Percentiles rank a stretch among this genome's conserved stretches.
phyloP scores from a whole-genome alignment of 1,140 invertebrate species.

The Doryteuthis pealeii region DNA sequence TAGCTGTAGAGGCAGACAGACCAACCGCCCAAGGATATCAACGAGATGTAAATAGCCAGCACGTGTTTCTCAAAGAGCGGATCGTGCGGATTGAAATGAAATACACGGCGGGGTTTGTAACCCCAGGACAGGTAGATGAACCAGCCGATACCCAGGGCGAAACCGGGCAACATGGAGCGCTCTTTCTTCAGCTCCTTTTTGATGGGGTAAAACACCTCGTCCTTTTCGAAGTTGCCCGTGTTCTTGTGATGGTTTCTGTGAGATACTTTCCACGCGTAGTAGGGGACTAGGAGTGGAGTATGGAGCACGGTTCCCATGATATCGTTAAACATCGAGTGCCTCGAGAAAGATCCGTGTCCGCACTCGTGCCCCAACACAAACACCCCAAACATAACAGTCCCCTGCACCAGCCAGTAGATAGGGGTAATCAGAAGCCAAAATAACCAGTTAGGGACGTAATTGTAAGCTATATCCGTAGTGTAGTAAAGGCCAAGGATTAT shows the following conservation, averaged over 20 bases:
- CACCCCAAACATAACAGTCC: conserved; percentile 50
- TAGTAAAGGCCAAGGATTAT: conserved; percentile 39
- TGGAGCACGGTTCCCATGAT: conserved; percentile 23
- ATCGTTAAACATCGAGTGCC: conserved; percentile 33
- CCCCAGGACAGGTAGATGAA: conserved; percentile 23
- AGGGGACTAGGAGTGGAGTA: conserved; percentile 23
- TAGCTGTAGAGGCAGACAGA: conserved; percentile 30
- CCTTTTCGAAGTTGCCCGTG: conserved; percentile 27
- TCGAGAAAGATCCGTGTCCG: conserved; percentile 55
- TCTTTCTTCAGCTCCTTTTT: conserved; percentile 5
- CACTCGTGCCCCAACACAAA: conserved; percentile 57
- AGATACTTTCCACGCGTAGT: conserved; percentile 30
- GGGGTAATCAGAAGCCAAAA: conserved; percentile 16
- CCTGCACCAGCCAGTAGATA: conserved; percentile 49
- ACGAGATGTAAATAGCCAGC: conserved; percentile 16
- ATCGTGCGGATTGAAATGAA: conserved; percentile 24
- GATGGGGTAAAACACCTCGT: conserved; percentile 33
- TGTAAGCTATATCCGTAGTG: conserved; percentile 22
- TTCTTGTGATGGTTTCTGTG: conserved; percentile 29
- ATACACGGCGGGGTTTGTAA: conserved; percentile 20
- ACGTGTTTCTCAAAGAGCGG: conserved; percentile 19
- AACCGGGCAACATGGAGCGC: conserved; percentile 12
- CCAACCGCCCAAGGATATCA: conserved; percentile 35
- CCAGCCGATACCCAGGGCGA: conserved; percentile 29
- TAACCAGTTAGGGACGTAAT: neutral